These are phyloP conservation scores for Branchinecta lynchi DNA, from an alignment of 1,140 invertebrate species.

Conservation along the genomic window DNA sequence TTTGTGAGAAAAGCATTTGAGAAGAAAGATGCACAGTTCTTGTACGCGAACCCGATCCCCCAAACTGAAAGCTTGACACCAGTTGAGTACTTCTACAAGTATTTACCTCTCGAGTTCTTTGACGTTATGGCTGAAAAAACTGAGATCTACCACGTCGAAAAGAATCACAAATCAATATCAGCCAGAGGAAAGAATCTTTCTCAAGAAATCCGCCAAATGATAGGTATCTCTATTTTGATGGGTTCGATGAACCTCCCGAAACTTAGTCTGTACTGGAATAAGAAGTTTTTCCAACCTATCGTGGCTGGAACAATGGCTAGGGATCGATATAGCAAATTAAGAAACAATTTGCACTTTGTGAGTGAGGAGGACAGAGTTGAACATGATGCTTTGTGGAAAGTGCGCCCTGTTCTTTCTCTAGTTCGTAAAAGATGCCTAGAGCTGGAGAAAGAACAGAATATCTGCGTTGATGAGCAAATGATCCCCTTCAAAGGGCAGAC, in stretches of 20 bases:
- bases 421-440: conserved; percentile 25
- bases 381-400: background rate
- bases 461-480: conserved; percentile 27
- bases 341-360: background rate
- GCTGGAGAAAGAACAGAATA: conserved; percentile 23
- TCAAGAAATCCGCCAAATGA: background rate
- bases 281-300: background rate
- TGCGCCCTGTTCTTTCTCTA: conserved; percentile 24
- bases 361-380: background rate
- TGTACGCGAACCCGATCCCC: no score
- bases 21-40: background rate
- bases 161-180: background rate
- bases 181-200: background rate
- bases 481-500: conserved; percentile 26
- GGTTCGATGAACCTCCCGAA: background rate
- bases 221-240: conserved; percentile 1
- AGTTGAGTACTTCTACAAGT: background rate
- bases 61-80: background rate
- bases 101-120: background rate
- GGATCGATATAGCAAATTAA: background rate
- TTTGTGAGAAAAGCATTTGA: background rate
- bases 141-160: background rate
- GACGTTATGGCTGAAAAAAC: background rate
- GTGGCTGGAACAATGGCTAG: background rate
- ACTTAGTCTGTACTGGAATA: background rate